phyloP scores from a whole-genome alignment of 2,888 invertebrate species.

The Tiliacea aurago region DNA sequence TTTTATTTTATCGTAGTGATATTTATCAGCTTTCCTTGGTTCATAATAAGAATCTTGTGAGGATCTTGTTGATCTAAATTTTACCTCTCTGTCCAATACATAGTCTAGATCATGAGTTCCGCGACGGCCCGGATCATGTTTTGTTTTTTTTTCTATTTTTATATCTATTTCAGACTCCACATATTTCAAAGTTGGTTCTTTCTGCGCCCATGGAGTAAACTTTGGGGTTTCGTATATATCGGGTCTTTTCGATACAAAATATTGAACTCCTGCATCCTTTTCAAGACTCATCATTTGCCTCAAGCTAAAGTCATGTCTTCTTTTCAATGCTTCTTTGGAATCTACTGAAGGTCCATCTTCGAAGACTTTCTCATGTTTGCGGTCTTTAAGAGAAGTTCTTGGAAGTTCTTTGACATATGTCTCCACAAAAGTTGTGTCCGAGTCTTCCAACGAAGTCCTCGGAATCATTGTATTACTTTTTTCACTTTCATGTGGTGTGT shows the following conservation, averaged over 20 bases:
- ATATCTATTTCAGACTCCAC: conserved; percentile 3
- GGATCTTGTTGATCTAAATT: conserved; percentile 6
- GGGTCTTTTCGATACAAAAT: conserved; percentile 13
- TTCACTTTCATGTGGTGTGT: neutral
- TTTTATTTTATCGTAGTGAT: conserved; percentile 13
- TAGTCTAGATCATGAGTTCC: neutral
- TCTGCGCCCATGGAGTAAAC: conserved; percentile 28
- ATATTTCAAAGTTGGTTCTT: conserved; percentile 13
- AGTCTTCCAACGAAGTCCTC: neutral
- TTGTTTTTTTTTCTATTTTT: neutral
- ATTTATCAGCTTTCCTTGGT: conserved; percentile 4
- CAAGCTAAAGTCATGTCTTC: conserved; percentile 44
- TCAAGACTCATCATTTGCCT: conserved; percentile 24
- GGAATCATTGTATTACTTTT: neutral
- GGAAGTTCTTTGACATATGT: neutral
- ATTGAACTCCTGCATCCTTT: neutral
- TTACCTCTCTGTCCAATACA: neutral
- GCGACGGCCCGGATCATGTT: neutral
- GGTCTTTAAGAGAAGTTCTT: conserved; percentile 21
- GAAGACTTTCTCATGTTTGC: conserved; percentile 9
- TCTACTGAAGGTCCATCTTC: conserved; percentile 26
- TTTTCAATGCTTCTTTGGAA: conserved; percentile 37
- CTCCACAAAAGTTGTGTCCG: conserved; percentile 9
- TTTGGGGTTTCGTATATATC: conserved; percentile 40
- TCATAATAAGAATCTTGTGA: conserved; percentile 13